Evolutionary conservation across 2,113 vertebrate genomes (phyloP).

Genomic region (Channa argus): DNA sequence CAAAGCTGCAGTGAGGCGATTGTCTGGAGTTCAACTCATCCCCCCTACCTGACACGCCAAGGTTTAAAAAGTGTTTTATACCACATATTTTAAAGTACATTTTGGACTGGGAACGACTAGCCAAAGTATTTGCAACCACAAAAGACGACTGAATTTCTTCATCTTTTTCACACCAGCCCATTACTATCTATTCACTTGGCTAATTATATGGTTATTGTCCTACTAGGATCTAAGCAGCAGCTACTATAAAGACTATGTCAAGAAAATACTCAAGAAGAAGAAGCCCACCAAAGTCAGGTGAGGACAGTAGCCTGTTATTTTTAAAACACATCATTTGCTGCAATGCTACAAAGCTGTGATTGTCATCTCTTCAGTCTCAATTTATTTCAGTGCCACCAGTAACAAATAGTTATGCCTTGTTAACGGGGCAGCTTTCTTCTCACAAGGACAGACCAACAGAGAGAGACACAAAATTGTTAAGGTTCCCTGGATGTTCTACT

Average conservation of each 20-base stretch:
- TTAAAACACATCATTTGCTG: not conserved
- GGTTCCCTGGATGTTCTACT: not conserved
- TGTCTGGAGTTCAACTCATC: constrained; percentile 6
- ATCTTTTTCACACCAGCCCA: not conserved
- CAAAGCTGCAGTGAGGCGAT: constrained; percentile 49
- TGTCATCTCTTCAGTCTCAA: not conserved
- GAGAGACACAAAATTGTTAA: not conserved
- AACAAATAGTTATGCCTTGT: too few relatives aligned
- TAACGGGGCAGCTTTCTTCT: not conserved
- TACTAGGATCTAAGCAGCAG: constrained; percentile 80
- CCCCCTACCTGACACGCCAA: not conserved
- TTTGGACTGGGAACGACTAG: too few relatives aligned
- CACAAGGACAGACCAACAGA: not conserved
- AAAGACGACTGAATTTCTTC: not conserved
- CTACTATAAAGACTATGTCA: constrained; percentile 89
- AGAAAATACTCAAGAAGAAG: constrained; percentile 85
- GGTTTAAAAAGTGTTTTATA: not conserved
- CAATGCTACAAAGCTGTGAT: not conserved
- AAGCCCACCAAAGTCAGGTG: constrained; percentile 71
- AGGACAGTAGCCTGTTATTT: constrained; percentile 47
- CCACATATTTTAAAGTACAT: not conserved
- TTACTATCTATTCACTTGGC: not conserved
- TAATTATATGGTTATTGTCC: not conserved
- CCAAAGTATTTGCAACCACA: too few relatives aligned
- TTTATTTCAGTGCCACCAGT: not conserved